Base-by-base conservation (phyloP, 2,888 invertebrate genomes). In the Erynnis tages region DNA sequence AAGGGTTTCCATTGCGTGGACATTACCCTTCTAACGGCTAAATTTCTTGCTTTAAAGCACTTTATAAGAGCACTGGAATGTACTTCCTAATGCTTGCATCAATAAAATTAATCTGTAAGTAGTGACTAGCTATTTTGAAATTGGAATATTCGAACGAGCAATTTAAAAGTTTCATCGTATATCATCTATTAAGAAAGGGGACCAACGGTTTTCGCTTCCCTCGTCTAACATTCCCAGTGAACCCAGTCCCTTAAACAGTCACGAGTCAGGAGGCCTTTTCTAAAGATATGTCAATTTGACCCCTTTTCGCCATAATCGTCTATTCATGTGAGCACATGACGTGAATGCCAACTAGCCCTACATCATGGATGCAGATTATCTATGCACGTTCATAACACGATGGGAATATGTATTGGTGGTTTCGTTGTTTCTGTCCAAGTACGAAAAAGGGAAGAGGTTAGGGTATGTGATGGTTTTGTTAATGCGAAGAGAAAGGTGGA, bases 221-320 rank as follows among this genome's bases (percentile, higher is more conserved):
- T n/a, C n/a, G n/a, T n/a, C n/a, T n/a, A n/a, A 10, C n/a, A 23
- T 16, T 32, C 14, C 23, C 21, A 30, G 32, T 49, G 32, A 21
- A 16, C 5, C 30, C 14, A 25, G 40, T 41, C 41, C 40, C 40
- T 49, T 25, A 49, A 59, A 57, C 56, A 60, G 61, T 63, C 61
- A 59, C 60, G 60, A 56, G 54, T 59, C 56, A 47, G 58, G 40
- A 32, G 49, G 52, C 59, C 59, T 62, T 60, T 61, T 62, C 62
- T 60, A 61, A 60, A 65, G 65, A 62, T 63, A 60, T 63, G 64
- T 63, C 62, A 58, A 57, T 63, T 61, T 67, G 69, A 68, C 69
- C 69, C 65, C 68, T 66, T 67, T 61, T 65, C 63, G 58, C 64
- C 58, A 65, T 68, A 67, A 68, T 69, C 63, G 66, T 65, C 67